phyloP scores from a whole-genome alignment of 2,113 vertebrate species.

The Gallinago paraguaiae region DNA sequence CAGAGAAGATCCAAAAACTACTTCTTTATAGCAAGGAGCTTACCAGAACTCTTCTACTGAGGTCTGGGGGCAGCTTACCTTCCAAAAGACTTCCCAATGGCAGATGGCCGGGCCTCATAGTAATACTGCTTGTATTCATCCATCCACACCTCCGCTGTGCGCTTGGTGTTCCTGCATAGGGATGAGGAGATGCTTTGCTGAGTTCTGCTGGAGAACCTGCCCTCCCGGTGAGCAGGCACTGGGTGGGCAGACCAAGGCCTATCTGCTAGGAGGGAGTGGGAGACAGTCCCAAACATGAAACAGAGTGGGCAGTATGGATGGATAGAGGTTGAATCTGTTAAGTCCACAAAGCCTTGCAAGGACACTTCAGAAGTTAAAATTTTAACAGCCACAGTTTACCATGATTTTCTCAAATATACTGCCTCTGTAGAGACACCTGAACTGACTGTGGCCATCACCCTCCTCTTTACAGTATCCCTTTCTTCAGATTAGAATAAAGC shows the following conservation, averaged over 20 bases:
- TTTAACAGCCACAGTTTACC: not conserved
- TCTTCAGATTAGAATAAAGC: not conserved
- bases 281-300: not conserved
- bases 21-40: not conserved
- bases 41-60: not conserved
- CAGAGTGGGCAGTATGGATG: fast-evolving
- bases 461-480: not conserved
- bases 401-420: not conserved
- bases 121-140: conserved; percentile 98
- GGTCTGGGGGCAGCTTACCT: conserved; percentile 77
- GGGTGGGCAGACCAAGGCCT: not conserved
- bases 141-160: conserved; percentile 99
- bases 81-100: conserved; percentile 92
- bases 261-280: not conserved
- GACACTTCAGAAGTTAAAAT: not conserved
- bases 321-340: not conserved
- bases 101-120: conserved; percentile 93
- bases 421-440: not conserved
- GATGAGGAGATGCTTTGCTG: not conserved
- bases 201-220: not conserved
- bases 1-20: not conserved
- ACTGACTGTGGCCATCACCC: not conserved
- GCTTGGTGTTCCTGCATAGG: conserved; percentile 88
- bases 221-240: not conserved
- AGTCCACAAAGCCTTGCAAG: not conserved